Base-by-base conservation (phyloP, 2,888 invertebrate species). In the Chalcis sispes region DNA sequence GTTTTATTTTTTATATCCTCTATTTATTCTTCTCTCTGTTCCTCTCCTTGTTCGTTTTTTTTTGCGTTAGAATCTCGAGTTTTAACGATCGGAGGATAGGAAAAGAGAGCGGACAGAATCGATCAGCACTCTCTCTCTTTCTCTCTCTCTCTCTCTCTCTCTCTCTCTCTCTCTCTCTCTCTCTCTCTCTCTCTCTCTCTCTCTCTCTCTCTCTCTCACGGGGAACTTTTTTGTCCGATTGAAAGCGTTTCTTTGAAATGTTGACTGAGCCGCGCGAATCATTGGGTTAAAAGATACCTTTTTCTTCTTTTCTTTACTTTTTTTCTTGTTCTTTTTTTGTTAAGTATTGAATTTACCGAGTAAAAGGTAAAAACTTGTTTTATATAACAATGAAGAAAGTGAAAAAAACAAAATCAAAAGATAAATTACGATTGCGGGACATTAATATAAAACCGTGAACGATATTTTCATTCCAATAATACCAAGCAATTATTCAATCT, bases 101-200 rank as follows among this genome's bases (percentile, higher is more conserved):
- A 66, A 75, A 65, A 52, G 58, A 65, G 70, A 65, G 69, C 50
- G 66, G 25, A 75, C 20, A 42, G 23, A 66, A 71, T 71, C 75
- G 71, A 75, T 75, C 61, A 27, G 50, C 15, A 8, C 40, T 46
- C 56, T 40, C 10, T 1, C 8, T 5, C n/a, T n/a, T n/a, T n/a
- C n/a, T n/a, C n/a, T n/a, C n/a, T n/a, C n/a, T n/a, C n/a, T n/a
- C n/a, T n/a, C n/a, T n/a, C n/a, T n/a, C n/a, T n/a, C n/a, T n/a
- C n/a, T n/a, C n/a, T n/a, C n/a, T n/a, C n/a, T n/a, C n/a, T n/a
- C n/a, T n/a, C n/a, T n/a, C n/a, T n/a, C n/a, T n/a, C n/a, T n/a
- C n/a, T n/a, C n/a, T n/a, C n/a, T n/a, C n/a, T n/a, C n/a, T n/a
- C n/a, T n/a, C n/a, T n/a, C n/a, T n/a, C n/a, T n/a, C n/a, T n/a